Base-by-base conservation (phyloP, 2,113 vertebrate genomes). In the Phaethornis superciliosus region DNA sequence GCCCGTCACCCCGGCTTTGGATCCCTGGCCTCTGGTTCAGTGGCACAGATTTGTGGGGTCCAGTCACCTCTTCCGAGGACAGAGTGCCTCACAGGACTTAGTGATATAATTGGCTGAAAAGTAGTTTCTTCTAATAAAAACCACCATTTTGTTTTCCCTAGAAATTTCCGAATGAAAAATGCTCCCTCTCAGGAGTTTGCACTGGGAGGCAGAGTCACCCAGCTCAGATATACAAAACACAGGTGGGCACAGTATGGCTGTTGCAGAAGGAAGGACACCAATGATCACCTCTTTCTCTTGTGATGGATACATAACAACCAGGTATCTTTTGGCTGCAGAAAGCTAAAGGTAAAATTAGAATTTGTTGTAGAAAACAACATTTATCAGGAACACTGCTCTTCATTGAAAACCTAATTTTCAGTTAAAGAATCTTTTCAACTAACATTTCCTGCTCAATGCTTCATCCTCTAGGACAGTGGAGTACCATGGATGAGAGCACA, bases 1-100 rank as follows among this genome's bases (percentile, higher is more conserved):
- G 14, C 42, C 69, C 0, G 0, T 55, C 6, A 2, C 46, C 8
- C 0, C 4, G 35, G 62, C 33, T 55, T 84, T 75, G 14, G 44
- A 55, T 77, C 81, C 42, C 76, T 46, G 35, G 24, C 9, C 58
- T 82, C 52, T 8, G 55, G 32, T 27, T 74, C 65, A 14, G 40
- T 5, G 33, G 59, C 16, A 17, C 33, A 55, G 26, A 54, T 42
- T 72, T 69, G 51, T 0, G 9, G 47, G 42, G 40, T 26, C 52
- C 0, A 79, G 62, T 51, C 28, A 12, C 49, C 21, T 64, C 85
- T 80, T 67, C 59, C 75, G 83, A 77, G 55, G 58, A 56, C 81
- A 81, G 62, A 81, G 19, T 27, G 56, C 15, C 44, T 89, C 56
- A 68, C 52, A 33, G 60, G 37, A 59, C 33, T 84, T 62, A 63